Percentiles rank a stretch among this genome's conserved stretches.
These are phyloP conservation scores for Hartigia nigra DNA, from an alignment of 2,888 invertebrate genomes.

Conservation along the genomic window DNA sequence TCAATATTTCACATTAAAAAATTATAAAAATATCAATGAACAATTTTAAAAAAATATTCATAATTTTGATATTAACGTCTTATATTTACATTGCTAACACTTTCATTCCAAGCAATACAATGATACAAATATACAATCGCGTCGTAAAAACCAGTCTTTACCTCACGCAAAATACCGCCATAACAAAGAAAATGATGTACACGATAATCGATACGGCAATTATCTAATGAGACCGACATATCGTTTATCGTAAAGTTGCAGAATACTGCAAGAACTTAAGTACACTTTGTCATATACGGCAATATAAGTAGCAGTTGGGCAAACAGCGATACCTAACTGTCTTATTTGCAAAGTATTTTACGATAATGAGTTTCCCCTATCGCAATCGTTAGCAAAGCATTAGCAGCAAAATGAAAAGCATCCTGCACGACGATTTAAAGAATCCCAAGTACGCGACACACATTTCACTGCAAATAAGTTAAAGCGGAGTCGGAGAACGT, in stretches of 20 bases:
- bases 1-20: not conserved
- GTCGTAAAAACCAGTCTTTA: not conserved
- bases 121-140: not conserved
- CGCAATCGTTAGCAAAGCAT: not conserved
- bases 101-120: not conserved
- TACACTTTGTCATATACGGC: not conserved
- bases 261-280: not conserved
- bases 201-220: not conserved
- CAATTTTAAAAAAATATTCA: not conserved
- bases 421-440: not conserved
- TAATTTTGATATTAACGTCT: not conserved
- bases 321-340: not conserved
- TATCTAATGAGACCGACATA: not conserved
- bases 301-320: not conserved
- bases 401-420: not conserved
- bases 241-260: not conserved
- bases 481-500: not conserved
- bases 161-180: not conserved
- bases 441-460: not conserved
- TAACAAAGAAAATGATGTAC: not conserved
- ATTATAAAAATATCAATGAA: not conserved
- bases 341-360: not conserved
- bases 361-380: not conserved
- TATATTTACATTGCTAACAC: not conserved
- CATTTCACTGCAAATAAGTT: not conserved